Percentiles rank a stretch among this genome's conserved stretches.
Conservation (phyloP, 2,888 invertebrate genomes). For the Caenorhabditis wallacei region DNA sequence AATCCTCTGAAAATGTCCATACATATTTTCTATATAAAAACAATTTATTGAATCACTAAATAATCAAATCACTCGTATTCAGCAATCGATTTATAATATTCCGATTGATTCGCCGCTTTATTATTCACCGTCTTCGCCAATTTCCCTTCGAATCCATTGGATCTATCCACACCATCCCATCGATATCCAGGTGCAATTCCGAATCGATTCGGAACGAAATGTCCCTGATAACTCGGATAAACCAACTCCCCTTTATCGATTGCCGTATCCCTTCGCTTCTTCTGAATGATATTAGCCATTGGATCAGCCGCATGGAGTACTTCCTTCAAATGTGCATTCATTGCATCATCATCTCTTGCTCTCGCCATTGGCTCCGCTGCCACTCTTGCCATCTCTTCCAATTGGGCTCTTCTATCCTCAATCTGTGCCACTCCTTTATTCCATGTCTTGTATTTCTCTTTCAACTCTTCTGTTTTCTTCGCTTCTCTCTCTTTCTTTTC, state of each 20-base stretch:
- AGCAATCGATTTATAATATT: constrained; percentile 74
- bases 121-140: constrained; percentile 84
- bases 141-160: constrained; percentile 94
- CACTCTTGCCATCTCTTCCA: constrained; percentile 90
- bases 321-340: constrained; percentile 88
- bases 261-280: constrained; percentile 87
- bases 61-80: constrained; percentile 61
- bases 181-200: constrained; percentile 94
- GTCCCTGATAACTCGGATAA: constrained; percentile 88
- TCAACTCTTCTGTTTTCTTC: constrained; percentile 78
- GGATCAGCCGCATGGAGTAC: constrained; percentile 89
- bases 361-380: constrained; percentile 94
- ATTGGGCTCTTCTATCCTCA: constrained; percentile 86
- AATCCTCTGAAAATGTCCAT: too few species aligned
- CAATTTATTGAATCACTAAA: too few species aligned
- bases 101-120: constrained; percentile 73
- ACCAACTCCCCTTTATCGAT: constrained; percentile 82
- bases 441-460: constrained; percentile 80
- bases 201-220: constrained; percentile 91
- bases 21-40: too few species aligned
- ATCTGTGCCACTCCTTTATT: constrained; percentile 80
- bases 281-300: constrained; percentile 89
- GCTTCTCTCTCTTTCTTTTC: constrained; percentile 79
- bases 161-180: constrained; percentile 96
- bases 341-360: constrained; percentile 91